phyloP scores from a whole-genome alignment of 2,113 vertebrate species.

The Coregonus clupeaformis region DNA sequence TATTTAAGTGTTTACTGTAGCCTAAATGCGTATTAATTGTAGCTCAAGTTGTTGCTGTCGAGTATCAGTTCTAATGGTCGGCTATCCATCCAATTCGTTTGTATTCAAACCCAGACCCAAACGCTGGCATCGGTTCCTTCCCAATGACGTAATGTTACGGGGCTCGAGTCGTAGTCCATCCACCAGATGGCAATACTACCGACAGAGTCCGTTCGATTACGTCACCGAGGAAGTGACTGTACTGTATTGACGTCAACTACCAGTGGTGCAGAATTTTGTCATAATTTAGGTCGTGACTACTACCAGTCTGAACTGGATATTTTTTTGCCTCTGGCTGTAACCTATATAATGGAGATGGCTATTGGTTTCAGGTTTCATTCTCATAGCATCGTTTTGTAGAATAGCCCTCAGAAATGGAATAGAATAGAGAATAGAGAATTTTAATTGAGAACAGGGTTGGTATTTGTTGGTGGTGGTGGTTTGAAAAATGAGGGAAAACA shows the following conservation, averaged over 20 bases:
- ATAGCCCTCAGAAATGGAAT: neutral
- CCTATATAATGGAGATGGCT: neutral
- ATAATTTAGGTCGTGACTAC: slow-evolving; percentile 69
- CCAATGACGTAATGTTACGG: slow-evolving; percentile 54
- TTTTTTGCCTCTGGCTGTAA: neutral
- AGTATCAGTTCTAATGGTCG: neutral
- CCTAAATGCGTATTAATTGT: neutral
- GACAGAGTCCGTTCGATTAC: slow-evolving; percentile 42
- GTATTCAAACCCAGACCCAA: slow-evolving; percentile 37
- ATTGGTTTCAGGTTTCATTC: neutral
- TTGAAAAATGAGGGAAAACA: neutral
- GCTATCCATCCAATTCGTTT: neutral
- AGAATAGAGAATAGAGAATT: neutral
- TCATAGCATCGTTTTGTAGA: neutral
- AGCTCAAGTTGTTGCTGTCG: neutral
- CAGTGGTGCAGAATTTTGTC: slow-evolving; percentile 68
- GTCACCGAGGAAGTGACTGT: slow-evolving; percentile 53
- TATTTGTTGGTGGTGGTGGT: neutral
- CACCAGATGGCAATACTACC: slow-evolving; percentile 58
- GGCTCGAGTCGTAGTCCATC: slow-evolving; percentile 29
- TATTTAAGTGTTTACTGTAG: neutral
- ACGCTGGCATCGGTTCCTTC: slow-evolving; percentile 39
- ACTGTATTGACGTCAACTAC: slow-evolving; percentile 58
- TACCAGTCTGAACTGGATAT: slow-evolving; percentile 27
- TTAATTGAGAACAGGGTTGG: neutral